phyloP scores from a whole-genome alignment of 2,888 invertebrate genomes.

The Pinctada fucata region DNA sequence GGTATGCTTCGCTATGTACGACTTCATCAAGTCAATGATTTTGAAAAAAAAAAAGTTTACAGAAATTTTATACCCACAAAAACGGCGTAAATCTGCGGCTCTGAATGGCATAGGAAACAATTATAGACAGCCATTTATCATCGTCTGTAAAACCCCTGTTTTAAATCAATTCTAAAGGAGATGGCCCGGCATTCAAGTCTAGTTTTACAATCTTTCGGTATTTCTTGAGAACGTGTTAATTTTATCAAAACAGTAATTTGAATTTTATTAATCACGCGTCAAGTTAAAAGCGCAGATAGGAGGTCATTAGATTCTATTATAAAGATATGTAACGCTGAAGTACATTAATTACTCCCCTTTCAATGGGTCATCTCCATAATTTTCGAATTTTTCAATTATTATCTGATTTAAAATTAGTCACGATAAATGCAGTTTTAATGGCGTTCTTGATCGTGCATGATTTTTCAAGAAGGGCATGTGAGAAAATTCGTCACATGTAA shows the following conservation, averaged over 20 bases:
- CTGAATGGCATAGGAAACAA: neutral
- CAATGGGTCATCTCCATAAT: neutral
- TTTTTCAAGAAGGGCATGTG: no score
- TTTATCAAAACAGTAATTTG: neutral
- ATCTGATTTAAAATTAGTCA: conserved; percentile 1
- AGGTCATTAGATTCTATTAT: neutral
- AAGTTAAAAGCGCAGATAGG: neutral
- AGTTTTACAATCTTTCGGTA: neutral
- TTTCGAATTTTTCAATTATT: conserved; percentile 1
- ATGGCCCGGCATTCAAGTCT: neutral
- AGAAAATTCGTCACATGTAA: no score
- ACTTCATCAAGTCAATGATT: conserved; percentile 33
- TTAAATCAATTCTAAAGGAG: conserved; percentile 1
- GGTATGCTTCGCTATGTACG: conserved; percentile 16
- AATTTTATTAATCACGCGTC: neutral
- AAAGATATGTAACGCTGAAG: neutral
- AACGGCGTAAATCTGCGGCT: conserved; percentile 9
- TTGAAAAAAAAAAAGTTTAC: conserved; percentile 3
- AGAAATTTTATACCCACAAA: conserved; percentile 14
- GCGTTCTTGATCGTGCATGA: neutral
- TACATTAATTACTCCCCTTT: neutral
- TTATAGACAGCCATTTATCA: neutral
- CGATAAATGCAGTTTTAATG: neutral
- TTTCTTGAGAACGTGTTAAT: neutral
- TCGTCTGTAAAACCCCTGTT: neutral